Base-by-base conservation (phyloP, 92 coral and sea anemone species). In the Epizoanthus scotinus region DNA sequence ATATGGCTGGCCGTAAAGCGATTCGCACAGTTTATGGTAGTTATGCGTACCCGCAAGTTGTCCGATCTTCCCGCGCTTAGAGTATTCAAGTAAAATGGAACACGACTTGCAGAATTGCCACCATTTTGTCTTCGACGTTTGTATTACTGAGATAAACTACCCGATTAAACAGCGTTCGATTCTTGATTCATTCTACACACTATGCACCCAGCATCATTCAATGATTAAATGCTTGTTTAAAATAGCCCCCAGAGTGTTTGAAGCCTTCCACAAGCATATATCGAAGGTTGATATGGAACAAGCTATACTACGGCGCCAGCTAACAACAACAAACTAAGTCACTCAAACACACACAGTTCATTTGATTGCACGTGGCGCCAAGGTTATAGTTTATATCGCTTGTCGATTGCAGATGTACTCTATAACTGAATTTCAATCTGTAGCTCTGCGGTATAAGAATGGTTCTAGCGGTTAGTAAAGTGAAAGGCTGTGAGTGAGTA, bases 121-220 rank as follows among this genome's bases (percentile, higher is more conserved):
- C 81, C 81, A 75, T 75, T 59, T 75, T 75, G 81, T 59, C 68
- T 75, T 22, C 67, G n/a, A 75, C 40, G 24, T 75, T 58, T 38
- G 81, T 19, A 49, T 38, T 53, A 38, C 7, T 31, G 54, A 60
- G 15, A 22, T 75, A 29, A 26, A 14, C 10, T 75, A 36, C 29
- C 59, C 12, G 40, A 10, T 17, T 64, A 44, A 38, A 64, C 29
- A 29, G 47, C 20, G 22, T 58, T 25, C 44, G 59, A 13, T 28
- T 22, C 42, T 42, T 42, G 44, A 75, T 36, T 57, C 68, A 21
- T 75, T 52, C 49, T 36, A 34, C 0, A 21, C 61, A 12, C 38
- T 34, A 75, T 60, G 20, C 34, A 0, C 10, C 21, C 19, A 20
- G 59, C 38, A 38, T 9, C 26, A 38, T 13, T 34, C 63, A 24